Evolutionary conservation across 2,888 invertebrate species (phyloP).

Genomic region (Gonocerus acuteangulatus): DNA sequence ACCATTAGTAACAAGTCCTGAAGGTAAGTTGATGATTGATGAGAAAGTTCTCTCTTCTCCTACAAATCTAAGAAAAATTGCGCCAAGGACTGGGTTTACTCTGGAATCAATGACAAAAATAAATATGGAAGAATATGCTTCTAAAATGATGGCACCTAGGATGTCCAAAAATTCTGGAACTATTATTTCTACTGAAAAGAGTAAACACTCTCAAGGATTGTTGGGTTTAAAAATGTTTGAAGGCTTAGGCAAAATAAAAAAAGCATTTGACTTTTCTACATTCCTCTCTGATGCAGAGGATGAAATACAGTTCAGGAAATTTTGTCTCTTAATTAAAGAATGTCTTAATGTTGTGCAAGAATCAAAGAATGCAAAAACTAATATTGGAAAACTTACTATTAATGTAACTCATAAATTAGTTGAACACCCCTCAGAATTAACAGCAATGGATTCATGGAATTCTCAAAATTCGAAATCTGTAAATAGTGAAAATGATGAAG

Average conservation of each 20-base stretch:
- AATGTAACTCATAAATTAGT: background rate
- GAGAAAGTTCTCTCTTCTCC: too few species aligned
- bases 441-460: background rate
- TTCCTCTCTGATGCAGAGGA: constrained; percentile 2
- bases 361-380: constrained; percentile 8
- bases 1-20: too few species aligned
- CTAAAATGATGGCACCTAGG: too few species aligned
- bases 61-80: too few species aligned
- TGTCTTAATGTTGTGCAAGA: constrained; percentile 3
- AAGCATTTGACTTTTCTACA: constrained; percentile 8
- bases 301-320: constrained; percentile 7
- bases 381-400: constrained; percentile 6
- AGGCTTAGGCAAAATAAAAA: background rate
- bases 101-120: too few species aligned
- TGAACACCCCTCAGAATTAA: too few species aligned
- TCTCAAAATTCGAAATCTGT: background rate
- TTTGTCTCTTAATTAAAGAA: constrained; percentile 5
- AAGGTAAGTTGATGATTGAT: too few species aligned
- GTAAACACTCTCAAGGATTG: background rate
- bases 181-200: background rate
- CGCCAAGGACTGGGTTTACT: too few species aligned
- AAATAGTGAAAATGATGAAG: background rate
- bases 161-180: too few species aligned
- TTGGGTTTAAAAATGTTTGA: background rate
- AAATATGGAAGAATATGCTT: too few species aligned